phyloP scores from a whole-genome alignment of 2,888 invertebrate species.

The Xylota sylvarum region DNA sequence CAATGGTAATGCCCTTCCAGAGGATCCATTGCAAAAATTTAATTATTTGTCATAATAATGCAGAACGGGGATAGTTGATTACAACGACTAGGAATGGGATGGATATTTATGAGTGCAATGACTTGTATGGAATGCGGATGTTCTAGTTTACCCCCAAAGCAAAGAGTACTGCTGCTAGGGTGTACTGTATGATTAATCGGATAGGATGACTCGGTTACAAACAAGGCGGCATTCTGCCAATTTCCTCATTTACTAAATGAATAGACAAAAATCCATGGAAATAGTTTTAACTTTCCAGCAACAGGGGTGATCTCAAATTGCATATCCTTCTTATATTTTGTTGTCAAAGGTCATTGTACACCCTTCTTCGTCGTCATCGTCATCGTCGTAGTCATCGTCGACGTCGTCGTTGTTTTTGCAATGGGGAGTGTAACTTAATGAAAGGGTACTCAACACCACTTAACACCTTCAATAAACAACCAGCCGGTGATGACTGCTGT shows the following conservation, averaged over 20 bases:
- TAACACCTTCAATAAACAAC: constrained; percentile 60
- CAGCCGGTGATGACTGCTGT: constrained; percentile 60
- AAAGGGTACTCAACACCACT: constrained; percentile 47
- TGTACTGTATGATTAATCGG: constrained; percentile 44
- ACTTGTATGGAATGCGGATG: constrained; percentile 61
- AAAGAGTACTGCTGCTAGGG: no score
- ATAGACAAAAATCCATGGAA: constrained; percentile 1
- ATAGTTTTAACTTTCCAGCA: constrained; percentile 41
- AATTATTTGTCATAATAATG: constrained; percentile 72
- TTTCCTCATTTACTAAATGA: constrained; percentile 61
- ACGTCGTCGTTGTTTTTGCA: constrained; percentile 1
- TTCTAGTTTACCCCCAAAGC: constrained; percentile 40
- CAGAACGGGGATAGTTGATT: constrained; percentile 43
- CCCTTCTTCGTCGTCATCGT: neutral
- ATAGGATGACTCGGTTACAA: neutral
- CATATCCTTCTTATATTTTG: constrained; percentile 19
- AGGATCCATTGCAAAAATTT: constrained; percentile 62
- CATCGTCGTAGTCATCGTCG: neutral
- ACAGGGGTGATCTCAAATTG: constrained; percentile 37
- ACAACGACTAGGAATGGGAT: constrained; percentile 20
- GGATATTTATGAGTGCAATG: constrained; percentile 65
- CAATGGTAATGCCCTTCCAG: constrained; percentile 9
- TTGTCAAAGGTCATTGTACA: constrained; percentile 43
- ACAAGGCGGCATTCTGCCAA: constrained; percentile 61
- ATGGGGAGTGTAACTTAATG: constrained; percentile 19